Base-by-base conservation (phyloP, 2,888 invertebrate species). In the Oscheius sp. region DNA sequence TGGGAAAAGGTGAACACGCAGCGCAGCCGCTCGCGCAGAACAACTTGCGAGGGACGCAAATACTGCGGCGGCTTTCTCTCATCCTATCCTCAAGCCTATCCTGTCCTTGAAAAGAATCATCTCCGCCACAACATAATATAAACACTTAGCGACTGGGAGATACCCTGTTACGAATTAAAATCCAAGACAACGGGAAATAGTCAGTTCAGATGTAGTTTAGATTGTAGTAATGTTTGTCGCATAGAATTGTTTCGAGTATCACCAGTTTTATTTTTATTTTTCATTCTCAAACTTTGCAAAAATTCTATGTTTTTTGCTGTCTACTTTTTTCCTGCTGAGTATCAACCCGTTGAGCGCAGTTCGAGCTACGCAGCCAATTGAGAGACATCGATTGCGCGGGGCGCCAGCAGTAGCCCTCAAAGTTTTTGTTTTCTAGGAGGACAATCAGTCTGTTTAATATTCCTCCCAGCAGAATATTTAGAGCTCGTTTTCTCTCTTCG, bases 61-160 rank as follows among this genome's bases (percentile, higher is more conserved):
- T 44, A 44, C 59, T 44, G 59, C 41, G 44, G 59, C 26, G 44
- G 59, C 59, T 59, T 44, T 59, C 59, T 59, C 59, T 59, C 59
- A 59, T 59, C 59, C 59, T 28, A 59, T 59, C 59, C 59, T 59
- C 59, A 54, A 33, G n/a, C n/a, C 30, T 54, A 59, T 59, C 59
- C 59, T 59, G 59, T 59, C 59, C 44, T 59, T 59, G 59, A 59
- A 59, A 57, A 44, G 59, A 44, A 44, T 44, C 59, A 44, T 28
- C 22, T 57, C 57, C 30, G 30, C 26, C 51, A n/a, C 33, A 41
- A 22, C 30, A 54, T 36, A 54, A 54, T 20, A n/a, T n/a, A n/a
- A n/a, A 54, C 32, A 54, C 36, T 32, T 50, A 50, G 14, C 14
- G 47, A 14, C 24, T 36, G 33, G 54, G 33, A n/a, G n/a, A n/a